Percentiles rank a stretch among this genome's conserved stretches.
These are phyloP conservation scores for Pollenia labialis DNA, from an alignment of 2,888 invertebrate species.

Conservation along the genomic window DNA sequence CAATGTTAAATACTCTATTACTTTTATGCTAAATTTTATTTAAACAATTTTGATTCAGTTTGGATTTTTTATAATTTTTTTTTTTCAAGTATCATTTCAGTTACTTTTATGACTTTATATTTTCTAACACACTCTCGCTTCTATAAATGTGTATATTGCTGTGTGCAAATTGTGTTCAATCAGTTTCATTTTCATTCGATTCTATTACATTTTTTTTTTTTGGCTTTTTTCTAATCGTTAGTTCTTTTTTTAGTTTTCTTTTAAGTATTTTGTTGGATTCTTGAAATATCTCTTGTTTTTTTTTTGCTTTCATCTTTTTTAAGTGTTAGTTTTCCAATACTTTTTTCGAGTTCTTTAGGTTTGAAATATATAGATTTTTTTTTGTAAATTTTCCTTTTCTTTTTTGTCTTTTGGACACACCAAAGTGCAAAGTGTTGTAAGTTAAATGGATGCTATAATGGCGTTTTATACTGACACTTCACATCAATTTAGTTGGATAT, in stretches of 20 bases:
- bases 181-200: conserved; percentile 70
- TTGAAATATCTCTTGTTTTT: conserved; percentile 53
- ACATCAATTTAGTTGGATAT: conserved; percentile 72
- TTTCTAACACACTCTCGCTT: not conserved
- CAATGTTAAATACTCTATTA: not conserved
- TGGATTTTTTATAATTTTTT: not conserved
- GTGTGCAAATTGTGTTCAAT: conserved; percentile 66
- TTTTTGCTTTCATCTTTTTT: conserved; percentile 26
- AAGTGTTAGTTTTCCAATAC: conserved; percentile 17
- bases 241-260: conserved; percentile 16
- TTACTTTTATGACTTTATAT: conserved; percentile 41
- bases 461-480: conserved; percentile 75
- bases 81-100: conserved; percentile 18
- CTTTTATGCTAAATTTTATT: not conserved
- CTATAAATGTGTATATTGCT: not conserved
- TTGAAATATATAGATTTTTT: conserved; percentile 13
- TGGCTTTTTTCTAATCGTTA: not conserved
- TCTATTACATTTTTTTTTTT: conserved; percentile 27
- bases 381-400: conserved; percentile 8
- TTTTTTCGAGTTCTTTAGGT: conserved; percentile 35
- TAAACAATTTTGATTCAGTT: not conserved
- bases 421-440: conserved; percentile 82
- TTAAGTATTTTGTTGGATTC: conserved; percentile 44
- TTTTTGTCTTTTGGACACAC: conserved; percentile 68
- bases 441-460: conserved; percentile 82